Percentiles rank a stretch among this genome's conserved stretches.
These are phyloP conservation scores for Nibea coibor DNA, from an alignment of 2,113 vertebrate species.

Conservation along the genomic window DNA sequence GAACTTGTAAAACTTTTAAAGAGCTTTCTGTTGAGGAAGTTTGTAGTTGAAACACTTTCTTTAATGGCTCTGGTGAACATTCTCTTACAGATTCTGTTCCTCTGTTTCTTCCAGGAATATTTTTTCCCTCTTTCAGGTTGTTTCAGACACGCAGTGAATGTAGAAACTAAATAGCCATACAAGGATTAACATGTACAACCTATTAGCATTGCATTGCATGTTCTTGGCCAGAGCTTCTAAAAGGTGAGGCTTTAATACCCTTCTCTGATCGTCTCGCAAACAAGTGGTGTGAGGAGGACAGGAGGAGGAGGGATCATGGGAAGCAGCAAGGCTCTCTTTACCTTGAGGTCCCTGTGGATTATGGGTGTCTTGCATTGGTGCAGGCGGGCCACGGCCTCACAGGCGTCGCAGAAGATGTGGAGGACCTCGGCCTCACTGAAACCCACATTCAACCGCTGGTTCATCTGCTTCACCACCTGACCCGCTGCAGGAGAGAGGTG, in stretches of 20 bases:
- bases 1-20: not conserved
- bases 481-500: slow-evolving; percentile 85
- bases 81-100: not conserved
- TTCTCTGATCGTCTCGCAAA: no score
- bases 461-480: slow-evolving; percentile 99
- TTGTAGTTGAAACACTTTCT: not conserved
- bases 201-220: not conserved
- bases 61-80: not conserved
- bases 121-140: not conserved
- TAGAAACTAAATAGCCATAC: not conserved
- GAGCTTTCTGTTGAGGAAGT: not conserved
- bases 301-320: not conserved
- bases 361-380: slow-evolving; percentile 98
- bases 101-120: not conserved
- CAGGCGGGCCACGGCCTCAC: slow-evolving; percentile 94
- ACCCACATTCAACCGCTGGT: slow-evolving; percentile 91
- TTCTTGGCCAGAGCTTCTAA: no score
- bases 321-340: slow-evolving; percentile 44
- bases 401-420: slow-evolving; percentile 94
- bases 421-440: slow-evolving; percentile 93
- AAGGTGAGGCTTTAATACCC: no score
- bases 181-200: not conserved
- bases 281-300: not conserved
- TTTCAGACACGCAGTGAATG: not conserved
- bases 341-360: slow-evolving; percentile 96